Conservation (phyloP, 2,888 invertebrate genomes). For the Philereme transversata region DNA sequence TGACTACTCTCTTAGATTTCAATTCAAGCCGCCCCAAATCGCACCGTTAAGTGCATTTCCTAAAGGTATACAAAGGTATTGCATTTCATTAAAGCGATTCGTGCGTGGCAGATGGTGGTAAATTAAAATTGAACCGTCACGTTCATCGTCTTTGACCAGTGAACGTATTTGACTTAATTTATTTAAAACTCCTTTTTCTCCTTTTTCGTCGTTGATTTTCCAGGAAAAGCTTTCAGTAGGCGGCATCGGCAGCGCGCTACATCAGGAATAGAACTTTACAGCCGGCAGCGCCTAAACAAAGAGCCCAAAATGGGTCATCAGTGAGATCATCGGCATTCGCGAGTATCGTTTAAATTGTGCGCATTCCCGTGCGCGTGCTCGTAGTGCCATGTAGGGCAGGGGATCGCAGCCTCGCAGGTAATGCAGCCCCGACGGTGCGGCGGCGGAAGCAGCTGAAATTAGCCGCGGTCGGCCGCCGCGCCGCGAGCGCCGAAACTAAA, state of each 20-base stretch:
- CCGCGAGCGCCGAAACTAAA: constrained; percentile 41
- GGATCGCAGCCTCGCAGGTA: constrained; percentile 35
- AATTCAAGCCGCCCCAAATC: no score
- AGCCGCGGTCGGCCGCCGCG: constrained; percentile 50
- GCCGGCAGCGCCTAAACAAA: constrained; percentile 15
- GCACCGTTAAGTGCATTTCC: no score
- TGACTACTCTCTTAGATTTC: no score
- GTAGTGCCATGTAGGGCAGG: constrained; percentile 31
- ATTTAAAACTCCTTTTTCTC: neutral
- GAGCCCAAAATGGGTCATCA: constrained; percentile 31
- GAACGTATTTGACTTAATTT: no score
- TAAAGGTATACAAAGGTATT: no score
- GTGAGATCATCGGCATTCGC: constrained; percentile 34
- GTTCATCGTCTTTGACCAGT: no score
- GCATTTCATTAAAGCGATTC: no score
- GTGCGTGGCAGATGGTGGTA: no score
- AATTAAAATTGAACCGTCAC: no score
- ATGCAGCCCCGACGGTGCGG: constrained; percentile 22
- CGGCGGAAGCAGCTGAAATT: constrained; percentile 64
- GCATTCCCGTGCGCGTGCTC: constrained; percentile 4
- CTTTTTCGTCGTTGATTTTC: constrained; percentile 10
- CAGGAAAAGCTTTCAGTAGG: constrained; percentile 5
- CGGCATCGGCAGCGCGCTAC: constrained; percentile 5
- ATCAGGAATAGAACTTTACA: constrained; percentile 21
- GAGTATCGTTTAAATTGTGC: constrained; percentile 23